Percentiles rank a stretch among this genome's conserved stretches.
Evolutionary conservation across 2,113 vertebrate species (phyloP).

Genomic region (Scopus umbretta): DNA sequence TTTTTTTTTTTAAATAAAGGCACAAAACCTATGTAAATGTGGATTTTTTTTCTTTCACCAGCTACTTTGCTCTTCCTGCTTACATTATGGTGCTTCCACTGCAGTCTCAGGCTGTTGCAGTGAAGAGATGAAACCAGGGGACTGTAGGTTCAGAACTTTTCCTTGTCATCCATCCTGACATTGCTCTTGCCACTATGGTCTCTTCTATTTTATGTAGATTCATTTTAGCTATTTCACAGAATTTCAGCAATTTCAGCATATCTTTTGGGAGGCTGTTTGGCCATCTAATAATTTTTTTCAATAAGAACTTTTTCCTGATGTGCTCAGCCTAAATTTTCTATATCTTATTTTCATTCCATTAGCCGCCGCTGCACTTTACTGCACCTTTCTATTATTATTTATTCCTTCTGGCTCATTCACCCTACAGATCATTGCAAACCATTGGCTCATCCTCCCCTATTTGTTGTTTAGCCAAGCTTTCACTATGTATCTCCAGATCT

Average conservation of each 20-base stretch:
- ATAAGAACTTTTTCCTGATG: background rate
- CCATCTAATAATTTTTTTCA: background rate
- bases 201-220: background rate
- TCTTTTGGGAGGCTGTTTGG: background rate
- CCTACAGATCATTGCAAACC: background rate
- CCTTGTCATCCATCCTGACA: background rate
- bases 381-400: background rate
- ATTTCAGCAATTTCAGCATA: background rate
- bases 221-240: background rate
- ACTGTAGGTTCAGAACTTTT: background rate
- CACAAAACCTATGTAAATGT: background rate
- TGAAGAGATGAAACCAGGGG: background rate
- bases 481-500: background rate
- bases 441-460: background rate
- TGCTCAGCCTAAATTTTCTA: background rate
- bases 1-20: background rate
- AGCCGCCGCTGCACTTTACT: background rate
- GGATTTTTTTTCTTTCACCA: background rate
- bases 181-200: background rate
- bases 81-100: background rate
- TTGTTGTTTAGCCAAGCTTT: slow-evolving; percentile 15
- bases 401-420: background rate
- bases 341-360: slow-evolving; percentile 11
- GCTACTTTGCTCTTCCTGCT: background rate
- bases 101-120: background rate